These are phyloP conservation scores for Alectura lathami DNA, from an alignment of 2,113 vertebrate species.

Conservation along the genomic window DNA sequence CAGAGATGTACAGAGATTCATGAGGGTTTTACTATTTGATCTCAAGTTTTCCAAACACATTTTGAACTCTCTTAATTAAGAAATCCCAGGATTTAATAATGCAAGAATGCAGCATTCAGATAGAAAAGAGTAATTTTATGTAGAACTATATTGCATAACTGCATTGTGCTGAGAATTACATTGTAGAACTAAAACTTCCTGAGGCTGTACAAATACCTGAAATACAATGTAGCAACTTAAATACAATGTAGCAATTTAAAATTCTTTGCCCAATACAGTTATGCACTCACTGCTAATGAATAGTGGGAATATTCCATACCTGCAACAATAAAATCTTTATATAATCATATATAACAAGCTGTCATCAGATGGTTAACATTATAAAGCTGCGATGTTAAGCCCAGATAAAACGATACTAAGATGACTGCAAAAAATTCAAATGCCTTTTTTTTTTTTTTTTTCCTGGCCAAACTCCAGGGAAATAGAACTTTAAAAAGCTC, in stretches of 20 bases:
- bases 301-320: background rate
- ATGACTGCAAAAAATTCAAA: background rate
- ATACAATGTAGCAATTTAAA: background rate
- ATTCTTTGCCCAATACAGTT: background rate
- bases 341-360: background rate
- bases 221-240: background rate
- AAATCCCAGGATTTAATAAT: background rate
- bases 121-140: background rate
- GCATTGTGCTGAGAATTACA: too few species aligned
- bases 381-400: background rate
- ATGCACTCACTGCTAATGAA: background rate
- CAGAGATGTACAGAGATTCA: background rate
- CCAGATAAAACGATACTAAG: background rate
- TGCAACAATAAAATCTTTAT: background rate
- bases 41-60: background rate
- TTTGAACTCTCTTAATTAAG: background rate
- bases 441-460: background rate
- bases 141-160: too few species aligned
- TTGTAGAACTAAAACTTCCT: background rate
- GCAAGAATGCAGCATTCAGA: background rate
- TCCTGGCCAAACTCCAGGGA: background rate
- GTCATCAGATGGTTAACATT: background rate
- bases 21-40: background rate
- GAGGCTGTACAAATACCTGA: background rate
- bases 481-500: background rate